Conservation (phyloP, 1,140 invertebrate species). For the Whitmania pigra region DNA sequence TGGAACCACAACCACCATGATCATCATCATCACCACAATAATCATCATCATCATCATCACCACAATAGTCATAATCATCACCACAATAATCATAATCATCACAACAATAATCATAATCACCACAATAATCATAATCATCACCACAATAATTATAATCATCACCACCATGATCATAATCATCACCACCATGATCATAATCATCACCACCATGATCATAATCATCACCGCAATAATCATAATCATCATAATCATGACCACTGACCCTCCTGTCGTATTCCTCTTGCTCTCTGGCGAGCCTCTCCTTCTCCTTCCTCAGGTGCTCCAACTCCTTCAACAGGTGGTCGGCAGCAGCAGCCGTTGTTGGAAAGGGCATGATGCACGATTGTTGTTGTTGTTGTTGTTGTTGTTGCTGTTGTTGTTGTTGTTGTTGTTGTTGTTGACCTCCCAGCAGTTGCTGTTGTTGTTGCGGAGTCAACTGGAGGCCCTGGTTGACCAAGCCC, state of each 20-base stretch:
- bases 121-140: no score
- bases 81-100: neutral
- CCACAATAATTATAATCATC: no score
- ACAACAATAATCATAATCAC: neutral
- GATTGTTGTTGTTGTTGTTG: no score
- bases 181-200: neutral
- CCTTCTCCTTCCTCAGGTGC: conserved; percentile 30
- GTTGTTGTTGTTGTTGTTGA: conserved; percentile 11
- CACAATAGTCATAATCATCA: neutral
- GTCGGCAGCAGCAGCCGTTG: neutral
- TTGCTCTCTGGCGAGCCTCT: conserved; percentile 28
- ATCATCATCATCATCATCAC: neutral
- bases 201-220: neutral
- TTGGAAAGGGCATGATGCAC: neutral
- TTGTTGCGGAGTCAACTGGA: neutral
- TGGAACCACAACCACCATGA: no score
- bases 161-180: neutral
- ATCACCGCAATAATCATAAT: neutral
- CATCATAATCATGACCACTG: neutral
- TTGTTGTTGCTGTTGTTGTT: conserved; percentile 4
- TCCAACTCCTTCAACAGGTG: conserved; percentile 15
- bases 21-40: neutral
- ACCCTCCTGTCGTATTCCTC: conserved; percentile 22
- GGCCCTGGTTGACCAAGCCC: neutral
- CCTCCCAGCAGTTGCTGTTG: neutral